These are phyloP conservation scores for Scaptomyza parva DNA, from an alignment of 2,888 invertebrate species.

Conservation along the genomic window DNA sequence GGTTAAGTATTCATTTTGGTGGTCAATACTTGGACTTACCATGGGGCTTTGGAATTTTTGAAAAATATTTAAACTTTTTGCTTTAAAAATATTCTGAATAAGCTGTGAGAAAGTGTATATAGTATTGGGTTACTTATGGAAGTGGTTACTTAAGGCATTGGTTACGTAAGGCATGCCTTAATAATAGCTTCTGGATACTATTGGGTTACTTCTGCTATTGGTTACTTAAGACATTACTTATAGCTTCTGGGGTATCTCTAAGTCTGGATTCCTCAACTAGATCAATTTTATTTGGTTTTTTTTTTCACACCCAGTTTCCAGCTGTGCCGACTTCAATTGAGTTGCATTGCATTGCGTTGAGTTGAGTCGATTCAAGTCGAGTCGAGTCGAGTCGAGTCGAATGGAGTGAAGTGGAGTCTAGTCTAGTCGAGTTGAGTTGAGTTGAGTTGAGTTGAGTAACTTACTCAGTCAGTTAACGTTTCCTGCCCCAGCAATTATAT, in stretches of 20 bases:
- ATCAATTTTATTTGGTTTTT: background rate
- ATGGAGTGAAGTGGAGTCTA: constrained; percentile 9
- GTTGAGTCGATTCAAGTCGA: constrained; percentile 15
- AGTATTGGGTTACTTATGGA: too few relatives aligned
- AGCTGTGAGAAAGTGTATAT: too few relatives aligned
- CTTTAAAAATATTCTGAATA: too few relatives aligned
- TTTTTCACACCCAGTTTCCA: constrained; percentile 5
- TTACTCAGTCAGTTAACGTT: constrained; percentile 65
- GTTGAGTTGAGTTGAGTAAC: constrained; percentile 23
- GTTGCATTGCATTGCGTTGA: background rate
- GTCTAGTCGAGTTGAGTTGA: constrained; percentile 8
- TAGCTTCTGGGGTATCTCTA: background rate
- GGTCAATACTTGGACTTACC: too few relatives aligned
- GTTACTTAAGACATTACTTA: too few relatives aligned
- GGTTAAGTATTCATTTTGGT: too few relatives aligned
- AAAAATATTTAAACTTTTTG: too few relatives aligned
- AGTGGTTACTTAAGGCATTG: too few relatives aligned
- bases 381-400: constrained; percentile 7
- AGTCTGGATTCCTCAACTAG: background rate
- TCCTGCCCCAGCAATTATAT: constrained; percentile 78
- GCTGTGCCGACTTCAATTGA: background rate
- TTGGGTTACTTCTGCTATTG: too few relatives aligned
- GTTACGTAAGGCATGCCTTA: too few relatives aligned
- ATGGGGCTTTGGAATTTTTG: too few relatives aligned
- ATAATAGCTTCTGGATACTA: too few relatives aligned